Evolutionary conservation across 2,888 invertebrate species (phyloP), one percentile per base, ranked within the genome.

Genomic region (Epistrophe eligans): DNA sequence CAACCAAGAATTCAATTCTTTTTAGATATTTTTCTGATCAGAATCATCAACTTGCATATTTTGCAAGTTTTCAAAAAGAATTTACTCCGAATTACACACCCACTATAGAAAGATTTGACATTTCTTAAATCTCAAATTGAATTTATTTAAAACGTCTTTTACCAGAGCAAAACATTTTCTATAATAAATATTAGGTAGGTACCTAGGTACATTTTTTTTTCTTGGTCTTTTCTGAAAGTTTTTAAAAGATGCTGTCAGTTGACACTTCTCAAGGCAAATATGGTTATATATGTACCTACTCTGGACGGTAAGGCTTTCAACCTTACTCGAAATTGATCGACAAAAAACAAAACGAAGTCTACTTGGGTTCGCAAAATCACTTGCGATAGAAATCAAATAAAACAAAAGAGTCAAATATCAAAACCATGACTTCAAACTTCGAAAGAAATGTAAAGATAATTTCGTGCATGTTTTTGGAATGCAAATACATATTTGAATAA

Each of bases 391-490:
- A 55, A 28, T 15, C 8, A 13, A 15, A 62, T 35, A 13, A 40
- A 45, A 35, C 5, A 28, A 62, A 50, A 48, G 57, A n/a, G 6
- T 77, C 66, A 58, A 67, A 77, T 77, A 35, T 35, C 76, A 15
- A 38, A 70, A 24, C 17, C 13, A 28, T 55, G 24, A 6, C 19
- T 50, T 57, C 48, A 10, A 48, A 45, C 45, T n/a, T 17, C 35
- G 5, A 17, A 32, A 40, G 35, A 58, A 67, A 60, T 70, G 9
- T 5, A 7, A 48, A 38, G 15, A 55, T 70, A 58, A 2, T 8
- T 1, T n/a, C n/a, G 45, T 45, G n/a, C 58, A 48, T 5, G 15
- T 24, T 28, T 55, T 8, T 60, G 70, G 58, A 70, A 67, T 79
- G 79, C 73, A 58, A 35, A 32, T 35, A n/a, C n/a, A n/a, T n/a